Percentiles rank a stretch among this genome's conserved stretches.
These are phyloP conservation scores for Asobara japonica DNA, from an alignment of 1,140 invertebrate species.

Conservation along the genomic window DNA sequence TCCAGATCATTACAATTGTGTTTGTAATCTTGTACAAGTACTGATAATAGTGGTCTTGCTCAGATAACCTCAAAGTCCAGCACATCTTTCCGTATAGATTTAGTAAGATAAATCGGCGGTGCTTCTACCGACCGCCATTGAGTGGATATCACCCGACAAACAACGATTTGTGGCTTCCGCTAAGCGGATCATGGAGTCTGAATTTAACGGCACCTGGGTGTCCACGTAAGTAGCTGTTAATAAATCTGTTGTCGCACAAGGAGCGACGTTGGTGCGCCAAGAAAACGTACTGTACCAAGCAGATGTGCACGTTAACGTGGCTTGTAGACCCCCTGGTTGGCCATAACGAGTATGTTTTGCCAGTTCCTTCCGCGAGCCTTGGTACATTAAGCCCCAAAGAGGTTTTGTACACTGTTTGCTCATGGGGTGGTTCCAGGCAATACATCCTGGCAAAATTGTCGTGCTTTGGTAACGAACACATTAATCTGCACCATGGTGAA, in stretches of 20 bases:
- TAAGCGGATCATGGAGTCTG: not conserved
- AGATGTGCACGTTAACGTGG: constrained; percentile 29
- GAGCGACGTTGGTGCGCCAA: not conserved
- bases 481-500: not conserved
- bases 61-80: no score
- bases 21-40: no score
- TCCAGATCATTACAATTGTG: no score
- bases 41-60: no score
- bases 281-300: constrained; percentile 22
- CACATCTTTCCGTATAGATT: no score
- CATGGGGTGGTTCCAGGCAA: not conserved
- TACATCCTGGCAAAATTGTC: constrained; percentile 14
- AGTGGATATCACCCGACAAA: not conserved
- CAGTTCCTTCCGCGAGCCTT: constrained; percentile 6
- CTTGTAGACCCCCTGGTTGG: constrained; percentile 1
- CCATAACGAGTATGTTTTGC: constrained; percentile 30
- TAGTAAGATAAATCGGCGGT: no score
- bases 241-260: constrained; percentile 27
- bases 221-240: constrained; percentile 25
- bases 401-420: not conserved
- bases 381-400: constrained; percentile 33
- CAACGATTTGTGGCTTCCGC: not conserved
- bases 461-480: constrained; percentile 17
- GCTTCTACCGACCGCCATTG: not conserved
- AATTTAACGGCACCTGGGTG: constrained; percentile 23